A percentile compares a stretch with the other conserved stretches of the same genome.
Evolutionary conservation across 2,113 vertebrate species (phyloP).

Genomic region (Labrus mixtus): DNA sequence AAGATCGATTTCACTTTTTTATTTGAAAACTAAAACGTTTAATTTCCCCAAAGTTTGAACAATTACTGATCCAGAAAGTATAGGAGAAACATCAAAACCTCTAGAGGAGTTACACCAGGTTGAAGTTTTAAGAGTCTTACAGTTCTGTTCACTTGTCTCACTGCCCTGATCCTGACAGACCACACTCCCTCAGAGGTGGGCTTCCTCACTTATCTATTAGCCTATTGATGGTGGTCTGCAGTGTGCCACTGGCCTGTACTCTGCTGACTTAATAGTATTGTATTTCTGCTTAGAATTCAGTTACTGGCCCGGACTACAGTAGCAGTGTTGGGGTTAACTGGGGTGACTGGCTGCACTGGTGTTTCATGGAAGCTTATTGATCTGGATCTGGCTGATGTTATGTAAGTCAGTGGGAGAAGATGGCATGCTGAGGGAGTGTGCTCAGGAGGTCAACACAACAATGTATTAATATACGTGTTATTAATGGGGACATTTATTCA

Average conservation of each 20-base stretch:
- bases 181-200: slow-evolving; percentile 19
- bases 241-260: slow-evolving; percentile 16
- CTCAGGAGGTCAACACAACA: not conserved
- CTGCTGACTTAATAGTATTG: slow-evolving; percentile 61
- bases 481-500: slow-evolving; percentile 9
- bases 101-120: not conserved
- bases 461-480: slow-evolving; percentile 1
- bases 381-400: slow-evolving; percentile 51
- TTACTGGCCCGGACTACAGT: slow-evolving; percentile 37
- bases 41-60: slow-evolving; percentile 12
- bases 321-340: slow-evolving; percentile 48
- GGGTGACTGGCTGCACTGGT: slow-evolving; percentile 41
- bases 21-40: not conserved
- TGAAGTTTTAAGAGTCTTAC: slow-evolving; percentile 15
- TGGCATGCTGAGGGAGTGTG: not conserved
- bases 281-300: slow-evolving; percentile 64
- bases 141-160: slow-evolving; percentile 10
- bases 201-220: slow-evolving; percentile 47
- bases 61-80: slow-evolving; percentile 11
- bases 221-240: slow-evolving; percentile 19
- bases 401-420: slow-evolving; percentile 21
- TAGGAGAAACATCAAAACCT: not conserved
- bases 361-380: slow-evolving; percentile 55
- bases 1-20: too few relatives aligned
- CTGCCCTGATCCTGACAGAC: not conserved